Evolutionary conservation across 2,797 vertebrate species (phyloP).

Genomic region (Chrosomus eos): DNA sequence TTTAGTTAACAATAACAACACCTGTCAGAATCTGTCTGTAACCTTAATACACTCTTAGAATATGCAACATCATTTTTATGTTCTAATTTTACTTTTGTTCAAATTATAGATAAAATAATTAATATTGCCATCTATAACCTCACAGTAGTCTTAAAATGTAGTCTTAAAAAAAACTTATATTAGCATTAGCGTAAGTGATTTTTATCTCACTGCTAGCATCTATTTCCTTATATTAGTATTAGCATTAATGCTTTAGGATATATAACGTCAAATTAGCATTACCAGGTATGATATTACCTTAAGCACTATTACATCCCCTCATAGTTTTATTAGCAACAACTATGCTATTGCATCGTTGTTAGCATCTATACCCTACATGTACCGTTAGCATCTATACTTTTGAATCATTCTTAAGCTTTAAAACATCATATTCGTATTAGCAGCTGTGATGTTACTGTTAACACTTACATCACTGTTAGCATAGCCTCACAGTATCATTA

Average conservation of each 20-base stretch:
- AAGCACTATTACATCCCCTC: background rate
- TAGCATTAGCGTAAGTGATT: background rate
- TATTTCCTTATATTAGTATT: background rate
- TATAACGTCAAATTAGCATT: background rate
- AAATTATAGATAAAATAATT: background rate
- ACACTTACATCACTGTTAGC: background rate
- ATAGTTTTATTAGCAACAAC: background rate
- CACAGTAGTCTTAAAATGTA: background rate
- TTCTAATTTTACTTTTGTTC: background rate
- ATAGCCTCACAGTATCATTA: background rate
- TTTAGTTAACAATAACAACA: too few species aligned
- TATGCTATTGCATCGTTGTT: slow-evolving; percentile 15
- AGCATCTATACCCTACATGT: background rate
- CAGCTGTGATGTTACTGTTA: background rate
- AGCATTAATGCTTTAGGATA: background rate
- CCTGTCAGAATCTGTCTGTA: too few species aligned
- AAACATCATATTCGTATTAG: background rate
- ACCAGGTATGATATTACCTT: background rate
- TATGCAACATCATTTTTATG: too few species aligned
- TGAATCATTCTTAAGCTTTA: too few species aligned
- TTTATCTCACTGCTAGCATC: background rate
- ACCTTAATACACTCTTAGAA: too few species aligned
- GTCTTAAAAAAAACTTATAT: background rate
- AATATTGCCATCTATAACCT: background rate
- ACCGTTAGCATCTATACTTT: background rate